Base-by-base conservation (phyloP, 2,797 vertebrate genomes). In the Eulemur mongoz region DNA sequence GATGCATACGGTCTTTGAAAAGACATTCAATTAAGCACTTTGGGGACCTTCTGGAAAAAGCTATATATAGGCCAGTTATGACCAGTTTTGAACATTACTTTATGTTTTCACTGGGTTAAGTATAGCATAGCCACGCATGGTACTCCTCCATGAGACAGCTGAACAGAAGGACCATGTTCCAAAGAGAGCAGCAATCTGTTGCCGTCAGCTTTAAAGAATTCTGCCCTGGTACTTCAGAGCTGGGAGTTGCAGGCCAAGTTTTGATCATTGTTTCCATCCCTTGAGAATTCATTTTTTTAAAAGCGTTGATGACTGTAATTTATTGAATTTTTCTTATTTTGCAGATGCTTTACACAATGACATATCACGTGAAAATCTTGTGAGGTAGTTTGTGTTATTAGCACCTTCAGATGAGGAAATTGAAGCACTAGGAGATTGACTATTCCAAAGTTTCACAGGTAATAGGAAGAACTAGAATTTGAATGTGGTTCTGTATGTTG, bases 21-120 rank as follows among this genome's bases (percentile, higher is more conserved):
- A 97, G 84, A 96, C n/a, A 93, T 63, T 93, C 59, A 91, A 79
- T 91, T 94, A 97, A 92, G 69, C 32, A 82, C 57, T 92, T 96
- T 76, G 72, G 73, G 69, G 73, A 94, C 54, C 48, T 96, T 93
- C 67, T 88, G 85, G 76, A 57, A 80, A 59, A 89, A 70, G 32
- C 45, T 95, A 65, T 75, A 70, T 80, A 86, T 80, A 93, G 75
- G n/a, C 38, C 81, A 84, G 43, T 59, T 63, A 88, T 88, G 93
- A 57, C 92, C 88, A 97, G 38, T 85, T 97, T 96, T 93, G n/a
- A 95, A 50, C 52, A 90, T 91, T 35, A 40, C 73, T 95, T 93
- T 75, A 72, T 80, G 92, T 92, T 96, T 86, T 82, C 69, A 27
- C 79, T 83, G 76, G 80, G 70, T 85, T 95, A 96, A 96, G 70